Evolutionary conservation across 2,888 invertebrate genomes (phyloP).

Genomic region (Cryptocephalus primarius): DNA sequence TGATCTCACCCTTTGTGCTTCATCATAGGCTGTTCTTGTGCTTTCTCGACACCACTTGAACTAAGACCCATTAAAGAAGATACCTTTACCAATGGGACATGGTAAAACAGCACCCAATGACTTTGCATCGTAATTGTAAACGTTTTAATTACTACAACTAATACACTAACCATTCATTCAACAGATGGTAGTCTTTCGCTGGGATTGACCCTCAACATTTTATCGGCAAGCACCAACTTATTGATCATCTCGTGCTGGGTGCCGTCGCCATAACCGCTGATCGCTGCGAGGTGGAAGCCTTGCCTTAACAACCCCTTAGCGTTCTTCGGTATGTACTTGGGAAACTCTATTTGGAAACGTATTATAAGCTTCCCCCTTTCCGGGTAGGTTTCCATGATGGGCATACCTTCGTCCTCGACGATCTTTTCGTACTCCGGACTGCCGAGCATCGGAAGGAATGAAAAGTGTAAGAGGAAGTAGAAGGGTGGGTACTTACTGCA

Average conservation of each 20-base stretch:
- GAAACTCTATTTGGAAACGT: slow-evolving; percentile 51
- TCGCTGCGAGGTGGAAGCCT: slow-evolving; percentile 33
- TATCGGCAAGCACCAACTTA: slow-evolving; percentile 35
- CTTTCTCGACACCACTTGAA: too few species aligned
- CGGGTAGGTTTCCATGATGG: slow-evolving; percentile 48
- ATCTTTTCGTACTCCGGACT: slow-evolving; percentile 57
- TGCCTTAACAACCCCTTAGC: slow-evolving; percentile 35
- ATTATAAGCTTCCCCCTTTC: slow-evolving; percentile 60
- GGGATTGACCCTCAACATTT: slow-evolving; percentile 34
- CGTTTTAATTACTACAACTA: too few species aligned
- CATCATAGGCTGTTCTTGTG: too few species aligned
- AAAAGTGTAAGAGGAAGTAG: background rate
- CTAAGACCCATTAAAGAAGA: too few species aligned
- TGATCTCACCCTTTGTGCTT: too few species aligned
- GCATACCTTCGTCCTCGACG: slow-evolving; percentile 63
- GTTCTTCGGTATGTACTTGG: slow-evolving; percentile 40
- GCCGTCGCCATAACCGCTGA: slow-evolving; percentile 23
- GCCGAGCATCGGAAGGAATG: slow-evolving; percentile 12
- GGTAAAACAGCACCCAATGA: too few species aligned
- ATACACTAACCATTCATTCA: slow-evolving; percentile 8
- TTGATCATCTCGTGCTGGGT: slow-evolving; percentile 33
- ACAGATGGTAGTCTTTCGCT: slow-evolving; percentile 33
- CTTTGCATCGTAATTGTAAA: too few species aligned
- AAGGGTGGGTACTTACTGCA: slow-evolving; percentile 38
- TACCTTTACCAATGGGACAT: too few species aligned